Percentiles rank a stretch among this genome's conserved stretches.
Conservation (phyloP, 2,113 vertebrate genomes). For the Antennarius striatus region DNA sequence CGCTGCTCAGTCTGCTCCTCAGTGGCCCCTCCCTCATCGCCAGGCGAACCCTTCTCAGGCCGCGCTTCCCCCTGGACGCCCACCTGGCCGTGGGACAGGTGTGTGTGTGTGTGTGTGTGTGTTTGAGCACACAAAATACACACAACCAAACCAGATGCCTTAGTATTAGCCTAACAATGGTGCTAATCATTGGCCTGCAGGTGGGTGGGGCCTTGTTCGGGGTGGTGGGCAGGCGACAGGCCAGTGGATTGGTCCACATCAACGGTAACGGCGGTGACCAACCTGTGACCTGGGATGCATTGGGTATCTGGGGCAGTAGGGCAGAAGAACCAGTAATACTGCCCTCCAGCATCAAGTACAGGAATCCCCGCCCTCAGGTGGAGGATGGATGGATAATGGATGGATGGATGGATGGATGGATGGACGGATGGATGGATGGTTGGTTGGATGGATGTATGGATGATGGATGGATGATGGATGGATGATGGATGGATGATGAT, state of each 20-base stretch:
- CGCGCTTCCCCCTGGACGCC: no score
- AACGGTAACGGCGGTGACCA: constrained; percentile 72
- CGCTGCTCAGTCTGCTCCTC: background rate
- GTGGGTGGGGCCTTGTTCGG: background rate
- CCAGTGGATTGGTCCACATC: constrained; percentile 68
- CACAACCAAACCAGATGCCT: no score
- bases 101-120: background rate
- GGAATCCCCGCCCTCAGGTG: constrained; percentile 82
- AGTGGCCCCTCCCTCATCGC: no score
- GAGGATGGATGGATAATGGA: background rate
- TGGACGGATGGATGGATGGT: no score
- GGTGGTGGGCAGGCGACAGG: constrained; percentile 12
- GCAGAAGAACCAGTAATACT: constrained; percentile 90
- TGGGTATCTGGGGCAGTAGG: constrained; percentile 93
- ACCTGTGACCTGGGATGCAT: constrained; percentile 86
- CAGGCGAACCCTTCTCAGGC: no score
- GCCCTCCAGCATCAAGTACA: constrained; percentile 88
- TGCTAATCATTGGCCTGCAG: constrained; percentile 10
- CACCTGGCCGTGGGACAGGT: no score
- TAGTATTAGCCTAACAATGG: no score
- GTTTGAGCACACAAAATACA: no score
- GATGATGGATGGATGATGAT: no score
- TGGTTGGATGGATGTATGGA: no score
- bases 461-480: no score
- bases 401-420: no score